These are phyloP conservation scores for Virgularia gustaviana DNA, from an alignment of 92 coral and sea anemone species.

Conservation along the genomic window DNA sequence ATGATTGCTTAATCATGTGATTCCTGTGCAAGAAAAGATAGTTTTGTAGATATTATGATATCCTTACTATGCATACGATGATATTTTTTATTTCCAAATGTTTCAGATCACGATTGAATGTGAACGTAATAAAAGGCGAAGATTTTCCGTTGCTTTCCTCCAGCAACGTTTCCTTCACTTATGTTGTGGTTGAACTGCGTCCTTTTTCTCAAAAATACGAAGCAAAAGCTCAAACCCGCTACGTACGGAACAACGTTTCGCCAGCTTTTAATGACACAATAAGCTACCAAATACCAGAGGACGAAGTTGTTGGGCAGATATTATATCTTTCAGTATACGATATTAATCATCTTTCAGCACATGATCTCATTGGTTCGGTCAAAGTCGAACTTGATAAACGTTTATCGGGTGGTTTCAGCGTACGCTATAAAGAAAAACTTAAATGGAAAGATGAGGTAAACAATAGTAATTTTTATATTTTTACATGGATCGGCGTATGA, in stretches of 20 bases:
- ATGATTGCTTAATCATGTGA: neutral
- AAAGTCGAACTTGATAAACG: neutral
- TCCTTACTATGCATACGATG: neutral
- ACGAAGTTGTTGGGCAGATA: slow-evolving; percentile 9
- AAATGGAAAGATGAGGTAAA: slow-evolving; percentile 14
- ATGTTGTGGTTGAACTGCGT: slow-evolving; percentile 31
- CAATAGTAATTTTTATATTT: neutral
- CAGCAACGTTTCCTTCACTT: slow-evolving; percentile 33
- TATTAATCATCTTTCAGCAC: slow-evolving; percentile 37
- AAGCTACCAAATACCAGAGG: slow-evolving; percentile 8
- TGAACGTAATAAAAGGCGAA: slow-evolving; percentile 29
- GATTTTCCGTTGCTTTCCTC: slow-evolving; percentile 28
- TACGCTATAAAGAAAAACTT: neutral
- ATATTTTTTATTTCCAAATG: neutral
- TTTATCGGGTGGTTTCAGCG: slow-evolving; percentile 16
- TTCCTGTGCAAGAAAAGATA: neutral
- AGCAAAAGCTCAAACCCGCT: slow-evolving; percentile 36
- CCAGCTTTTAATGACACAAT: slow-evolving; percentile 28
- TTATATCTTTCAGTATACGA: slow-evolving; percentile 19
- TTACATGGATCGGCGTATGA: no score
- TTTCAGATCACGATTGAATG: slow-evolving; percentile 26
- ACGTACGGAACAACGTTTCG: slow-evolving; percentile 27
- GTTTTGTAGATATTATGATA: neutral
- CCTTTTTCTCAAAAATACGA: slow-evolving; percentile 36
- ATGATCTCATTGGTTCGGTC: slow-evolving; percentile 30